Percentiles rank a stretch among this genome's conserved stretches.
Evolutionary conservation across 1,140 invertebrate species (phyloP).

Genomic region (Drosophila bifasciata): DNA sequence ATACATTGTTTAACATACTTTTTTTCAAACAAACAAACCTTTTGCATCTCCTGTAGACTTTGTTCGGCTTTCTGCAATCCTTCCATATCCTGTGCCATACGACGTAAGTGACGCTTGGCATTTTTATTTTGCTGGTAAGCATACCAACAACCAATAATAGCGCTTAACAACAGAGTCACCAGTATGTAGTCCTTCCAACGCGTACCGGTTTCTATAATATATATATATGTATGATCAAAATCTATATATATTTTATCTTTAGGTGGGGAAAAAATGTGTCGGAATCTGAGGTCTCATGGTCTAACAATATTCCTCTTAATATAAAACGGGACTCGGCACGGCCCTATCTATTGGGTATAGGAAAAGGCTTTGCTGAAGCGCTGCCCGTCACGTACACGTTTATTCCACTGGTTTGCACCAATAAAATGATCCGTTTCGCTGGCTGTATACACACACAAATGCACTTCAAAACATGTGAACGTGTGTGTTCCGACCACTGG

Average conservation of each 20-base stretch:
- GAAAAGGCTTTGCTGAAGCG: no score
- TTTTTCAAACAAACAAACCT: constrained; percentile 83
- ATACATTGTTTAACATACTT: background rate
- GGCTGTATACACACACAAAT: no score
- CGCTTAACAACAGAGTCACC: constrained; percentile 91
- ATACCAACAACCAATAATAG: constrained; percentile 95
- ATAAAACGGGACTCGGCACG: no score
- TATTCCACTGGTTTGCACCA: no score
- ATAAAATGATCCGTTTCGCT: no score
- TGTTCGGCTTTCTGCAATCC: constrained; percentile 94
- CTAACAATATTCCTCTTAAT: no score
- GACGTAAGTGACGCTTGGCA: constrained; percentile 92
- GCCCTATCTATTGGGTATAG: no score
- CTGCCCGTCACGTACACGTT: no score
- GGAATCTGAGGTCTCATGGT: no score
- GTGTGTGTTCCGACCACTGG: no score
- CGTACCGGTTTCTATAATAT: constrained; percentile 85
- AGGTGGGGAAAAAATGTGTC: no score
- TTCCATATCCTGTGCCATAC: constrained; percentile 97
- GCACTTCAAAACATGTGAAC: no score
- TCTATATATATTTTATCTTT: constrained; percentile 1
- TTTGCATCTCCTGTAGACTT: constrained; percentile 93
- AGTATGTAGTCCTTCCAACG: constrained; percentile 95
- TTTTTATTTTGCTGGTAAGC: constrained; percentile 94
- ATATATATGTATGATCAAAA: background rate